These are phyloP conservation scores for Corydoras maculifer DNA, from an alignment of 2,113 vertebrate genomes.

Conservation along the genomic window DNA sequence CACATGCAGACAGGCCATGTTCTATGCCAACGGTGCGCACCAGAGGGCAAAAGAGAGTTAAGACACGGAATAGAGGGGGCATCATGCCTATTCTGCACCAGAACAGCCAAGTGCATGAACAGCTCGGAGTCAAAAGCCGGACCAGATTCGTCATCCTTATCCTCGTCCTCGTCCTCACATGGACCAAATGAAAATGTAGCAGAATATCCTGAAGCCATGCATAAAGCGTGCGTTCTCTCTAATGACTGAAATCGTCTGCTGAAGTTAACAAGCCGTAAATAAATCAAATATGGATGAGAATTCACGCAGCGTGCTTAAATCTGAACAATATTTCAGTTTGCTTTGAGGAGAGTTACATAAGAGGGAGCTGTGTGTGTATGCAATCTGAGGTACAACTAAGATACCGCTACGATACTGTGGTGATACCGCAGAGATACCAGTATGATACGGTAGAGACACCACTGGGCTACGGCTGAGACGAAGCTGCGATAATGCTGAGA, in stretches of 20 bases:
- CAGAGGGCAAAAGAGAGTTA: background rate
- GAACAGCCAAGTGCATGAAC: background rate
- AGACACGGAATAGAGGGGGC: too few species aligned
- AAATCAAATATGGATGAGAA: conserved; percentile 20
- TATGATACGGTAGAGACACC: too few species aligned
- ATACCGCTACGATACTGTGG: too few species aligned
- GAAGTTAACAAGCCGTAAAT: background rate
- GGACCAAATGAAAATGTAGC: background rate
- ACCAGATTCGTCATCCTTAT: too few species aligned
- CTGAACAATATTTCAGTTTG: background rate
- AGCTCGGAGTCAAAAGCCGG: background rate
- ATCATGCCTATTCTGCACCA: too few species aligned
- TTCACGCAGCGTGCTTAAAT: conserved; percentile 12
- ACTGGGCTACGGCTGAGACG: too few species aligned
- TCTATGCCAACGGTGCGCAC: background rate
- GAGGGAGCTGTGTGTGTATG: background rate
- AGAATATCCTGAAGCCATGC: background rate
- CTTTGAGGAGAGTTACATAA: conserved; percentile 13
- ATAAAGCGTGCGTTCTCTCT: background rate
- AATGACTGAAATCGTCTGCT: background rate
- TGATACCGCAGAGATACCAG: too few species aligned
- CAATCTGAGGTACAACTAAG: too few species aligned
- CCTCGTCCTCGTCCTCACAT: too few species aligned
- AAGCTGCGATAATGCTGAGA: too few species aligned
- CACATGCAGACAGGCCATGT: background rate